Evolutionary conservation across 2,888 invertebrate species (phyloP).

Genomic region (Volucella inanis): DNA sequence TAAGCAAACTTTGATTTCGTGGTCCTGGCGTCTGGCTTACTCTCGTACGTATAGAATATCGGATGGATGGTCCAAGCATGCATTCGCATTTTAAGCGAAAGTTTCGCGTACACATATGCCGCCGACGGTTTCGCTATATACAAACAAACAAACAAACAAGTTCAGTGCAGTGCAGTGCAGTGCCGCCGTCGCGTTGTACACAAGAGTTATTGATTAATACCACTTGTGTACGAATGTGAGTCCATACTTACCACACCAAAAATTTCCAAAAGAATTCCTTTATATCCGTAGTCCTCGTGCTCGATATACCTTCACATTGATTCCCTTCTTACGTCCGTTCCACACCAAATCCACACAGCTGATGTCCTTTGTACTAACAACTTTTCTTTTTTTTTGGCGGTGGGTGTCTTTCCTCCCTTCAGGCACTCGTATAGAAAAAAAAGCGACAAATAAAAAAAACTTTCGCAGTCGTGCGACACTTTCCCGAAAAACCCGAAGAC

Average conservation of each 20-base stretch:
- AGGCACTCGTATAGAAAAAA: constrained; percentile 28
- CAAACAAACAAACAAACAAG: constrained; percentile 46
- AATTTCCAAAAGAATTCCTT: constrained; percentile 64
- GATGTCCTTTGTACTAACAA: constrained; percentile 70
- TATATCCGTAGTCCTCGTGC: constrained; percentile 46
- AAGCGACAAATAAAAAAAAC: constrained; percentile 48
- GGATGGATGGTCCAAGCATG: constrained; percentile 57
- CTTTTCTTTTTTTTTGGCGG: constrained; percentile 16
- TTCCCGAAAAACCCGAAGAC: constrained; percentile 73
- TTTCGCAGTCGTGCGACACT: constrained; percentile 71
- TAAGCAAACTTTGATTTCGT: constrained; percentile 68
- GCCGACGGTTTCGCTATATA: constrained; percentile 7
- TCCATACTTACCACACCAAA: constrained; percentile 66
- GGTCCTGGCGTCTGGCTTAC: constrained; percentile 52
- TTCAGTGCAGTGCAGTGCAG: constrained; percentile 54
- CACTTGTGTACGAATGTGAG: constrained; percentile 6
- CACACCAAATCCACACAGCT: constrained; percentile 58
- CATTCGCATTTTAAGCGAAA: constrained; percentile 70
- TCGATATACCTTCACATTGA: constrained; percentile 37
- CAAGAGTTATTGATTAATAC: constrained; percentile 66
- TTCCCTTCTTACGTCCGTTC: constrained; percentile 33
- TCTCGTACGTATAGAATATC: background rate
- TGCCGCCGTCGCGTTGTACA: too few relatives aligned
- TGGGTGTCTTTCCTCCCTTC: constrained; percentile 52
- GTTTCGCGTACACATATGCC: constrained; percentile 62